Base-by-base conservation (phyloP, 2,888 invertebrate species). In the Netelia inedita region DNA sequence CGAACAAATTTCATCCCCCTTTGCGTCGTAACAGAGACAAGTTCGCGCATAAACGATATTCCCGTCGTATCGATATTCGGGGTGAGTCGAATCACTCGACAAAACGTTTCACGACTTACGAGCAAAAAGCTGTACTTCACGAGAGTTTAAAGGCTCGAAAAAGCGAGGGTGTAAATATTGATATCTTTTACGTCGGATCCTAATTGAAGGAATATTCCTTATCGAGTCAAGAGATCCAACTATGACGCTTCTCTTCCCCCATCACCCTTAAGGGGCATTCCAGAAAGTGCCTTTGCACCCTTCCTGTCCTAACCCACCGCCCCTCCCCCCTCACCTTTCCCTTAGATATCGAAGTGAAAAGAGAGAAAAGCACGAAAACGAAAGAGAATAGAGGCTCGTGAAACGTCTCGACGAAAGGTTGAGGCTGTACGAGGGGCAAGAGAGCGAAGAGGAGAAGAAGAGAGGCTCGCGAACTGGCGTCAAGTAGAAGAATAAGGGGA, bases 401-500 rank as follows among this genome's bases (percentile, higher is more conserved):
- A 85, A 78, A 19, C 71, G 59, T 83, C 85, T 85, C 85, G 85
- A 73, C 59, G 78, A 85, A 86, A 78, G 85, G 84, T 79, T 75
- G 55, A 63, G 78, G 75, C 16, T 35, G 35, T 35, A 35, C 16
- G 11, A 50, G 65, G 66, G 73, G 82, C 82, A 69, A 85, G 75
- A 78, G 80, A 84, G 80, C 23, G 85, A 59, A 74, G 74, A 84
- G 74, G 76, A 74, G 78, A 75, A 55, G 55, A 55, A 88, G 90
- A 88, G 88, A 88, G 89, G 86, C 88, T 91, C 89, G 90, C 90
- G 89, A 92, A 93, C 91, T 92, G 92, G 92, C 92, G 90, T 91
- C 92, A 91, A 93, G 92, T 92, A 92, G 88, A 87, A 90, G 89
- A 91, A 91, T 89, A 91, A 91, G 91, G 89, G 90, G 89, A 91